phyloP scores from a whole-genome alignment of 2,113 vertebrate genomes.

The Herpetotheres cachinnans region DNA sequence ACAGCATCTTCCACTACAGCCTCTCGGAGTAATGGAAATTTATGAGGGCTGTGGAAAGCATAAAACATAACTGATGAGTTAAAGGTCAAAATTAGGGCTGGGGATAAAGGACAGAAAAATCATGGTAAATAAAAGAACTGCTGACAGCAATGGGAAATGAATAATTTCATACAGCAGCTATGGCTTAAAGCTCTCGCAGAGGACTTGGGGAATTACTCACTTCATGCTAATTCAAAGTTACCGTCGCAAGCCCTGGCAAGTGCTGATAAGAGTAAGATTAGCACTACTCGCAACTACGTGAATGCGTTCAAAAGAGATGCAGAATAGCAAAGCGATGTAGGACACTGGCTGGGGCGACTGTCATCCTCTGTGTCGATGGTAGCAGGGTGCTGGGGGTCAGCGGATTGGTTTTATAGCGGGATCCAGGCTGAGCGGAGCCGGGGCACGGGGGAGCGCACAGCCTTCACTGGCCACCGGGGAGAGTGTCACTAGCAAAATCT shows the following conservation, averaged over 20 bases:
- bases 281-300: neutral
- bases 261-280: conserved; percentile 31
- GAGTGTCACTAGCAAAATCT: too few species aligned
- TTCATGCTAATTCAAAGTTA: neutral
- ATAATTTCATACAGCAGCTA: neutral
- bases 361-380: fast-evolving
- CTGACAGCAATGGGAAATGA: conserved; percentile 15
- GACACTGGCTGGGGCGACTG: neutral
- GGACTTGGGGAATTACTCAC: neutral
- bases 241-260: neutral
- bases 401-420: fast-evolving
- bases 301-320: neutral
- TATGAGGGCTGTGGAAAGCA: neutral
- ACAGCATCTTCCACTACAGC: neutral
- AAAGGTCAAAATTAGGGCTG: conserved; percentile 18
- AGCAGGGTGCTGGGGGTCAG: fast-evolving
- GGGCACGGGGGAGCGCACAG: neutral
- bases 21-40: neutral
- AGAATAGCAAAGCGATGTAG: neutral
- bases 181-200: neutral
- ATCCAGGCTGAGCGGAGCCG: fast-evolving
- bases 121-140: conserved; percentile 20
- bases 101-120: conserved; percentile 14
- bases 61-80: neutral
- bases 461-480: neutral